Base-by-base conservation (phyloP, 1,140 invertebrate species). In the Brachionus angularis region DNA sequence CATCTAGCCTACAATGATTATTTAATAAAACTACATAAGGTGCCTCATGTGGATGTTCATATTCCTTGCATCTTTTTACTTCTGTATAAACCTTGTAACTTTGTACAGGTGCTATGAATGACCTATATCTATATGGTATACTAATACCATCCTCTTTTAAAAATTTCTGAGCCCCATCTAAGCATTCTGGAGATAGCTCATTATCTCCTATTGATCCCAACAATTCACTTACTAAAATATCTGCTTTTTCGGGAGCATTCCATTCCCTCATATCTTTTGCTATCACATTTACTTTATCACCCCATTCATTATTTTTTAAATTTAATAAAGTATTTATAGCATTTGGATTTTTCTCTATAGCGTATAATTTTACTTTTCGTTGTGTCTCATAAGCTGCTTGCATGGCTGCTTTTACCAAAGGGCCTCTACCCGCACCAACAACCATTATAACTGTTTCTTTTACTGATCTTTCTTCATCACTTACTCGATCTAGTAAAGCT, bases 151-250 rank as follows among this genome's bases (percentile, higher is more conserved):
- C 88, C 47, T 87, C 87, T 84, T 91, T 93, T 0, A 97, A 80
- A 74, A 93, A 89, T 44, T 87, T 86, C 75, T 93, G 87, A 12
- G 92, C 93, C 5, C 94, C 93, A 84, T 98, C 93, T 12, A 99
- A 84, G 83, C 96, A 98, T 82, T 99, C 96, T 0, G 96, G 96
- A 1, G 92, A 96, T 1, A 99, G 85, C 84, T 99, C 96, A 81
- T 99, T 99, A 79, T 98, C 95, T 18, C 93, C 94, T 85, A 98
- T 98, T 8, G 95, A 98, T 4, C 96, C 91, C 7, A 99, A 83
- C 16, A 99, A 83, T 84, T 99, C 96, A 8, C 93, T 97, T 1
- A 99, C 89, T 31, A 99, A 81, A 73, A 99, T 93, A 81, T 99
- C 96, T 1, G 93, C 92, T 72, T 81, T 80, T 14, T 70, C 76